Evolutionary conservation across 2,113 vertebrate genomes (phyloP).

Genomic region (Micronycteris hirsuta): DNA sequence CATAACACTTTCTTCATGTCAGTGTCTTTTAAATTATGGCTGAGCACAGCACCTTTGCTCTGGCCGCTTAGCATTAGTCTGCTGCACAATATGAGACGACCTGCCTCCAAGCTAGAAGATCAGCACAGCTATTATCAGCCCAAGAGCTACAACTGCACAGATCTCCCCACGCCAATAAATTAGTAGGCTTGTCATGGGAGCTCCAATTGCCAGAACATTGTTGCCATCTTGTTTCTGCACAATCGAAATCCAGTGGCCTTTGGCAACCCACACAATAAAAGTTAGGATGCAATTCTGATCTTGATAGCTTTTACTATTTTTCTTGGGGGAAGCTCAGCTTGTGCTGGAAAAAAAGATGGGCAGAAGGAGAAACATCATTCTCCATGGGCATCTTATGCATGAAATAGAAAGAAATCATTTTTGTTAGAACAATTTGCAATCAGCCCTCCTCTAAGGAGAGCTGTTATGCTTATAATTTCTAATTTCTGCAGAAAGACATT

Average conservation of each 20-base stretch:
- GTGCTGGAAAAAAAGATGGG: not conserved
- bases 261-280: conserved; percentile 46
- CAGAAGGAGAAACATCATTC: not conserved
- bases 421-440: not conserved
- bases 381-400: not conserved
- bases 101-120: conserved; percentile 59
- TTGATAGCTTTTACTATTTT: conserved; percentile 41
- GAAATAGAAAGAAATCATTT: conserved; percentile 51
- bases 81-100: conserved; percentile 41
- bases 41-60: conserved; percentile 78
- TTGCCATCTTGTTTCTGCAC: conserved; percentile 56
- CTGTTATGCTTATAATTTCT: not conserved
- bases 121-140: conserved; percentile 12
- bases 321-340: not conserved
- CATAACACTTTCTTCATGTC: conserved; percentile 82
- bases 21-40: conserved; percentile 81
- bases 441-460: not conserved
- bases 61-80: conserved; percentile 53
- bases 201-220: not conserved
- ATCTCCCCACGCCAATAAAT: conserved; percentile 25
- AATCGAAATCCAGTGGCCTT: conserved; percentile 54
- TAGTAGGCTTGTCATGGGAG: not conserved
- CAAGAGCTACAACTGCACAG: not conserved
- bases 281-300: conserved; percentile 11
- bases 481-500: conserved; percentile 24